These are phyloP conservation scores for Pangasianodon hypophthalmus DNA, from an alignment of 2,113 vertebrate species.

Conservation along the genomic window DNA sequence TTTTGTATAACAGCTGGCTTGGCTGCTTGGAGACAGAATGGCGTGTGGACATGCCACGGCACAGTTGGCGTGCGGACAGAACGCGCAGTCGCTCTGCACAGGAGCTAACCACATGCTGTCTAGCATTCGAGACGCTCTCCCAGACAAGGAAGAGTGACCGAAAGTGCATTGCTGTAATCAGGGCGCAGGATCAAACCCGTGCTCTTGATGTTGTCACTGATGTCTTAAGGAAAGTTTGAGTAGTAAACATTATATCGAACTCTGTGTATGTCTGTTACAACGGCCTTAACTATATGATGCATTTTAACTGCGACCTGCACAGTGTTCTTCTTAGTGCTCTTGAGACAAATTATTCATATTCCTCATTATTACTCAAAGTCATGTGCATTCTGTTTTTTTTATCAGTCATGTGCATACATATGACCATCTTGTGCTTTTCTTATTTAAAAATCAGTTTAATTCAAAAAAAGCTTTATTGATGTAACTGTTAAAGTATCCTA, in stretches of 20 bases:
- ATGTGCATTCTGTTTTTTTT: not conserved
- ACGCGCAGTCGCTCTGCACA: not conserved
- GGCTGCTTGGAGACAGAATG: not conserved
- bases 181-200: slow-evolving; percentile 10
- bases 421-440: not conserved
- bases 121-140: slow-evolving; percentile 10
- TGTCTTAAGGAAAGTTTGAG: not conserved
- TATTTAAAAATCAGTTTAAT: not conserved
- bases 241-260: too few relatives aligned
- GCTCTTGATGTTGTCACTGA: not conserved
- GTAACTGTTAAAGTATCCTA: not conserved
- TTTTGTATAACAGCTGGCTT: slow-evolving; percentile 25
- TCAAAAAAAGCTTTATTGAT: not conserved
- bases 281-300: not conserved
- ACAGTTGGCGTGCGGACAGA: slow-evolving; percentile 20
- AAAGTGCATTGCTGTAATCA: slow-evolving; percentile 34
- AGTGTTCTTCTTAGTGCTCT: not conserved
- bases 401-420: not conserved
- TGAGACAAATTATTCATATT: not conserved
- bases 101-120: slow-evolving; percentile 32
- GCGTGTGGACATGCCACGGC: not conserved
- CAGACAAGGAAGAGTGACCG: slow-evolving; percentile 21
- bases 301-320: not conserved
- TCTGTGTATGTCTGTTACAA: not conserved
- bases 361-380: not conserved